Percentiles rank a stretch among this genome's conserved stretches.
phyloP scores from a whole-genome alignment of 2,797 vertebrate genomes.

The Argya squamiceps region DNA sequence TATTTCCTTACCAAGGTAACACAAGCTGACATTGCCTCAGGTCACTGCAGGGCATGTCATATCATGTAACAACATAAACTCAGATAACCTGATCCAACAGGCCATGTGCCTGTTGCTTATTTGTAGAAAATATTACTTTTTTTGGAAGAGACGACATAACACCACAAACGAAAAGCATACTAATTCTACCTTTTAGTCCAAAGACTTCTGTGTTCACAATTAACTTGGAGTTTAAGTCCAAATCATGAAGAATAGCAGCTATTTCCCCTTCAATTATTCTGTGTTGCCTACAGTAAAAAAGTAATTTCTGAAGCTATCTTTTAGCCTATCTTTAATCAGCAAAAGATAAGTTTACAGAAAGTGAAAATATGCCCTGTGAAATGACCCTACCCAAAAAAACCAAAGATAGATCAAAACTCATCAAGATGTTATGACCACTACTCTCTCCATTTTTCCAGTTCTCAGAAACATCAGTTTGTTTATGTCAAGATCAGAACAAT shows the following conservation, averaged over 20 bases:
- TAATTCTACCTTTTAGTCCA: slow-evolving; percentile 29
- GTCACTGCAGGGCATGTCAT: slow-evolving; percentile 72
- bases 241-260: not conserved
- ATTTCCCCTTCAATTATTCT: slow-evolving; percentile 38
- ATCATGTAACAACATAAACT: slow-evolving; percentile 67
- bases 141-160: slow-evolving; percentile 36
- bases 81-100: slow-evolving; percentile 68
- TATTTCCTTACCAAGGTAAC: slow-evolving; percentile 63
- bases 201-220: not conserved
- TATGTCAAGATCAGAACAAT: not conserved
- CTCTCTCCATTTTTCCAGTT: not conserved
- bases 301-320: not conserved
- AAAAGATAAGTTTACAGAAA: slow-evolving; percentile 14
- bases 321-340: slow-evolving; percentile 20
- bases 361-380: not conserved
- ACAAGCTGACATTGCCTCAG: slow-evolving; percentile 73
- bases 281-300: not conserved
- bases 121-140: slow-evolving; percentile 56
- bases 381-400: not conserved
- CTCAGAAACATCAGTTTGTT: not conserved
- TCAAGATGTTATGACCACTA: not conserved
- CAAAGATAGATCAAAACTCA: not conserved
- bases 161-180: not conserved
- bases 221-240: not conserved
- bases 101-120: slow-evolving; percentile 72